Percentiles rank a stretch among this genome's conserved stretches.
Conservation (phyloP, 2,888 invertebrate species). For the Glomeris marginata region DNA sequence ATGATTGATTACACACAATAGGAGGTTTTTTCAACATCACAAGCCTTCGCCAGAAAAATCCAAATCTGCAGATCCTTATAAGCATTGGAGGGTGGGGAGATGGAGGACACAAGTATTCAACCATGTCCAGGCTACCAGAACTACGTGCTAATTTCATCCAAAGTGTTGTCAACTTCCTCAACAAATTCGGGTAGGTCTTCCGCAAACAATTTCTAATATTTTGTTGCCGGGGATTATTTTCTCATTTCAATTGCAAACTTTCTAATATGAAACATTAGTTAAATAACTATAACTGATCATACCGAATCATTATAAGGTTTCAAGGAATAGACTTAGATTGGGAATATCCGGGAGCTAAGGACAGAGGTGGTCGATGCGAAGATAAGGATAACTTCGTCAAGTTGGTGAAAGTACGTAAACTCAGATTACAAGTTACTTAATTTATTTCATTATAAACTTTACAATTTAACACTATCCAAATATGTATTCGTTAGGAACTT, state of each 20-base stretch:
- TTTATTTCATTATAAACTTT: neutral
- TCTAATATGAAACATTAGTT: neutral
- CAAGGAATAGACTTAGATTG: slow-evolving; percentile 31
- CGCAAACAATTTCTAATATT: too few relatives aligned
- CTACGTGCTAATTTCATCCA: slow-evolving; percentile 25
- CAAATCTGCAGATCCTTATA: slow-evolving; percentile 19
- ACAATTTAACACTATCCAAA: neutral
- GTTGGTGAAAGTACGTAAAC: slow-evolving; percentile 35
- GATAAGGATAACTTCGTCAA: slow-evolving; percentile 66
- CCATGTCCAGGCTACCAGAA: slow-evolving; percentile 22
- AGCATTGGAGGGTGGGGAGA: slow-evolving; percentile 19
- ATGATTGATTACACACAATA: slow-evolving; percentile 13
- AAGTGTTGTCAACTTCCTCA: slow-evolving; percentile 25
- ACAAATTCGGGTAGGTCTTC: slow-evolving; percentile 21
- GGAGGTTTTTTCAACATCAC: slow-evolving; percentile 26
- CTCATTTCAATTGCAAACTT: too few relatives aligned
- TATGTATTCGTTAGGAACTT: slow-evolving; percentile 42
- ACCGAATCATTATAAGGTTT: slow-evolving; percentile 18
- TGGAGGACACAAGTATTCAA: slow-evolving; percentile 17
- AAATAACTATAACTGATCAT: neutral
- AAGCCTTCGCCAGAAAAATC: slow-evolving; percentile 22
- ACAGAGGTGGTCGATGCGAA: slow-evolving; percentile 35
- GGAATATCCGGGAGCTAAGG: slow-evolving; percentile 34
- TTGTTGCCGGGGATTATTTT: too few relatives aligned
- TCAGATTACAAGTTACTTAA: neutral